phyloP scores from a whole-genome alignment of 1,140 invertebrate species.

The Zaprionus capensis region DNA sequence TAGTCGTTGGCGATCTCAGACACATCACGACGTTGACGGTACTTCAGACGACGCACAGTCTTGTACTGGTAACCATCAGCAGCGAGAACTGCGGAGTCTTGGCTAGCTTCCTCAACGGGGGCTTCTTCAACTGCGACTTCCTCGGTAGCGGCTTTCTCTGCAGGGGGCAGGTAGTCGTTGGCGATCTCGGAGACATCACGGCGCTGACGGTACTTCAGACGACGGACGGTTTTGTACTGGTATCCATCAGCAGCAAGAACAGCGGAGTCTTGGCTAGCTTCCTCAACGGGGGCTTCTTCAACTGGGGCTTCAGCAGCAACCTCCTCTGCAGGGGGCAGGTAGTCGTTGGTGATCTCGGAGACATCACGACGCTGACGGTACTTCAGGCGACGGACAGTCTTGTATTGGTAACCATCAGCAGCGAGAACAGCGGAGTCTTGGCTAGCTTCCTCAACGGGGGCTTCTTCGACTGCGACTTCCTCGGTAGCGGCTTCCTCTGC shows the following conservation, averaged over 20 bases:
- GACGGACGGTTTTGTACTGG: constrained; percentile 50
- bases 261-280: constrained; percentile 39
- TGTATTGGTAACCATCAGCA: constrained; percentile 54
- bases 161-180: constrained; percentile 46
- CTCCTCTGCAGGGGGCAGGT: constrained; percentile 42
- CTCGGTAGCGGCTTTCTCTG: constrained; percentile 13
- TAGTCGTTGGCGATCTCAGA: constrained; percentile 62
- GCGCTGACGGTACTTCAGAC: constrained; percentile 50
- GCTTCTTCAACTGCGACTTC: constrained; percentile 18
- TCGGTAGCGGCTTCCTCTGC: constrained; percentile 36
- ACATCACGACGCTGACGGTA: constrained; percentile 59
- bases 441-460: constrained; percentile 6
- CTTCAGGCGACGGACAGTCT: constrained; percentile 54
- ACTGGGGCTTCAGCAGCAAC: constrained; percentile 17
- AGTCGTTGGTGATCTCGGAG: constrained; percentile 44
- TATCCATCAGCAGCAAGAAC: constrained; percentile 48
- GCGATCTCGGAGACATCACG: constrained; percentile 47
- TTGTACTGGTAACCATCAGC: constrained; percentile 67
- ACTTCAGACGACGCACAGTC: constrained; percentile 60
- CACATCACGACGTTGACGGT: constrained; percentile 69
- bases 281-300: constrained; percentile 25
- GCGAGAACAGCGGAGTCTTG: constrained; percentile 38
- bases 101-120: constrained; percentile 37
- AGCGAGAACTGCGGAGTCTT: constrained; percentile 53
- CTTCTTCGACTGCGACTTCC: constrained; percentile 39